Evolutionary conservation across 2,797 vertebrate species (phyloP).

Genomic region (Dicrostonyx torquatus): DNA sequence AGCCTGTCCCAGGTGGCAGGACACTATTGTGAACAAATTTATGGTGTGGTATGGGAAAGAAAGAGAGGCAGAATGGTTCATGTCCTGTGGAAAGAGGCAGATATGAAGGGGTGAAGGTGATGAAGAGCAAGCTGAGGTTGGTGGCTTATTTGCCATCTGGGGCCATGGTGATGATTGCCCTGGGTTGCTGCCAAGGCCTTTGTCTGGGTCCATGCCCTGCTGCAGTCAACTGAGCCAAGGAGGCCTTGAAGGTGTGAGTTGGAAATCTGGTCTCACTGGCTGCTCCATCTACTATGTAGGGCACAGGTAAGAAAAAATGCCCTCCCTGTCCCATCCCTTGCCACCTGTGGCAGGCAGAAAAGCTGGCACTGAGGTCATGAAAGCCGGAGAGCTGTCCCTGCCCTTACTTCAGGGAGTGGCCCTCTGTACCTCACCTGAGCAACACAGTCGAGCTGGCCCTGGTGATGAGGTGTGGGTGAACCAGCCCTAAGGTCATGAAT

Average conservation of each 20-base stretch:
- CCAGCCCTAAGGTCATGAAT: not conserved
- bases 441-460: not conserved
- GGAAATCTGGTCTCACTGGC: not conserved
- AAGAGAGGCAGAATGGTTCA: not conserved
- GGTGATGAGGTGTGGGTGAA: too few relatives aligned
- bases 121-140: not conserved
- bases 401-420: not conserved
- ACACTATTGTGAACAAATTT: too few relatives aligned
- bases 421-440: not conserved
- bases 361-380: not conserved
- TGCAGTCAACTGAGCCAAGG: not conserved
- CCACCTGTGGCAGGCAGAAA: not conserved
- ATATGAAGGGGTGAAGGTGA: not conserved
- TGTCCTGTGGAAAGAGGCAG: not conserved
- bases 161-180: not conserved
- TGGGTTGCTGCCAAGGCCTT: not conserved
- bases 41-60: not conserved
- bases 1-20: not conserved
- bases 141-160: not conserved
- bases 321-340: not conserved
- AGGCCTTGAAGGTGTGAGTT: not conserved
- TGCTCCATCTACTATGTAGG: not conserved
- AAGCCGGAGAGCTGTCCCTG: not conserved
- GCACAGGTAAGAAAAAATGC: not conserved
- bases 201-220: not conserved